Percentiles rank a stretch among this genome's conserved stretches.
Conservation (phyloP, 2,888 invertebrate genomes). For the Leistus spinibarbis region DNA sequence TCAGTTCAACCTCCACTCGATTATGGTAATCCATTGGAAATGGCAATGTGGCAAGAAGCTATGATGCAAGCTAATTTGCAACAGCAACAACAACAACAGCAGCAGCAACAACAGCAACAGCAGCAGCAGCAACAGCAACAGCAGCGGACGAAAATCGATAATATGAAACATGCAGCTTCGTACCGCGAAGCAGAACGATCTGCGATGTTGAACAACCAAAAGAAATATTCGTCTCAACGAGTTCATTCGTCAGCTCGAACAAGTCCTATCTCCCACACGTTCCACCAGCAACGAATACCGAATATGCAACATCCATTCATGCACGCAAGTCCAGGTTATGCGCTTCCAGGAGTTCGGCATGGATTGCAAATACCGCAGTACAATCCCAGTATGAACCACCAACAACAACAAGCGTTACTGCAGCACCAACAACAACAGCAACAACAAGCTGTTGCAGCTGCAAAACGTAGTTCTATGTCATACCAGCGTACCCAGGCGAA, state of each 20-base stretch:
- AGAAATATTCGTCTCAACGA: slow-evolving; percentile 46
- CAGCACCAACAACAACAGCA: slow-evolving; percentile 53
- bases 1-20: slow-evolving; percentile 56
- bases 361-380: slow-evolving; percentile 51
- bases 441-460: slow-evolving; percentile 44
- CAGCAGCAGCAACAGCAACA: slow-evolving; percentile 46
- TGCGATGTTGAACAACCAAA: slow-evolving; percentile 14
- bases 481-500: background rate
- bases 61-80: slow-evolving; percentile 57
- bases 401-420: slow-evolving; percentile 50
- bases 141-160: slow-evolving; percentile 36
- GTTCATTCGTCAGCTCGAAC: slow-evolving; percentile 60
- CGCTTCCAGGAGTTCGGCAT: slow-evolving; percentile 41
- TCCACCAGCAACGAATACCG: slow-evolving; percentile 36
- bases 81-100: slow-evolving; percentile 49
- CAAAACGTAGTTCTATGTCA: background rate
- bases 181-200: slow-evolving; percentile 20
- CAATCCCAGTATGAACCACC: slow-evolving; percentile 44
- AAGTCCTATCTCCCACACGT: slow-evolving; percentile 60
- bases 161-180: slow-evolving; percentile 24
- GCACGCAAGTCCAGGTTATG: slow-evolving; percentile 9
- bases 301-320: slow-evolving; percentile 32
- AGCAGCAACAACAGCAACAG: slow-evolving; percentile 49
- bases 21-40: slow-evolving; percentile 62
- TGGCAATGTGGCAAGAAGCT: slow-evolving; percentile 74